A percentile compares a stretch with the other conserved stretches of the same genome.
Evolutionary conservation across 2,113 vertebrate species (phyloP).

Genomic region (Aegotheles bennettii): DNA sequence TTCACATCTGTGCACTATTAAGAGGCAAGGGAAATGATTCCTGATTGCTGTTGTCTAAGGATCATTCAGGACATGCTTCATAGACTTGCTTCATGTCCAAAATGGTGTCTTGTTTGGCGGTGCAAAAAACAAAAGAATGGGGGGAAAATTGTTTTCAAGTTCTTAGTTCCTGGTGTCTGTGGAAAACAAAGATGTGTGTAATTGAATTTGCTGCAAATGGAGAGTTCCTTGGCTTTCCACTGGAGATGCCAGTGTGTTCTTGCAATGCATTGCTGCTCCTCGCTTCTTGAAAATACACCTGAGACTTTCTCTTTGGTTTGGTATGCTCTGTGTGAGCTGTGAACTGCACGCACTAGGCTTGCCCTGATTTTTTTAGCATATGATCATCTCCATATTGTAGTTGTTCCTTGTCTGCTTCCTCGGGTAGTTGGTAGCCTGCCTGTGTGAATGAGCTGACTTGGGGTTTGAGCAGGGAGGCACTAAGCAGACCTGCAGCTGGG

Average conservation of each 20-base stretch:
- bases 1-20: neutral
- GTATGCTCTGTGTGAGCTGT: neutral
- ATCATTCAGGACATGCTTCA: neutral
- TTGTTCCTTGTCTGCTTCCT: neutral
- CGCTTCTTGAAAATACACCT: neutral
- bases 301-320: neutral
- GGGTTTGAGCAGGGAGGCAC: neutral
- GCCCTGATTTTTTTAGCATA: neutral
- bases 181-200: neutral
- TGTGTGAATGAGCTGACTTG: neutral
- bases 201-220: neutral
- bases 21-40: neutral
- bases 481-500: neutral
- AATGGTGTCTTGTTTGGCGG: neutral
- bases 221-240: neutral
- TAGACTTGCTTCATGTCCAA: neutral
- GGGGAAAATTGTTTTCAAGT: neutral
- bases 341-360: neutral
- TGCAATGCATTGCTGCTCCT: neutral
- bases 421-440: neutral
- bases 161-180: neutral
- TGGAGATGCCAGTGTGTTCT: neutral
- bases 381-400: neutral
- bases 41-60: neutral
- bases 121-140: neutral